These are phyloP conservation scores for Artibeus lituratus DNA, from an alignment of 2,797 vertebrate genomes.

Conservation along the genomic window DNA sequence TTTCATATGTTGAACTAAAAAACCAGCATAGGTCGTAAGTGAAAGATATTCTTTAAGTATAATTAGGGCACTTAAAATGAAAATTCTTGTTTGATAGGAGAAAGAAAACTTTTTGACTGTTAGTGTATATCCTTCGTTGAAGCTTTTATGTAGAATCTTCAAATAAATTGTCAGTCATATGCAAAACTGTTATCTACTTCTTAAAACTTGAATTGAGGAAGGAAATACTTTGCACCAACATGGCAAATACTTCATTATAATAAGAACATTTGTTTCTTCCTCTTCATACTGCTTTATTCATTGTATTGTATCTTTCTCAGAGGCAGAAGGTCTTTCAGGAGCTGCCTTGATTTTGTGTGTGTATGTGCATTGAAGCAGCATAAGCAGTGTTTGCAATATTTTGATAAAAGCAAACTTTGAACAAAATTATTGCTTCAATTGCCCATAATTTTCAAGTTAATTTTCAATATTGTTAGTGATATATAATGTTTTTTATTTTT, in stretches of 20 bases:
- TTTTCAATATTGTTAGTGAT: slow-evolving; percentile 36
- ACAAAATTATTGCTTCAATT: neutral
- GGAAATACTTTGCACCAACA: slow-evolving; percentile 77
- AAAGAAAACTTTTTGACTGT: neutral
- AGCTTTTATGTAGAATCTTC: slow-evolving; percentile 43
- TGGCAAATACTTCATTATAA: slow-evolving; percentile 71
- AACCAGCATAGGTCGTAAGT: neutral
- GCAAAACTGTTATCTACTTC: slow-evolving; percentile 50
- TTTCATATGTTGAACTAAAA: slow-evolving; percentile 39
- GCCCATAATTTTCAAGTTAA: neutral
- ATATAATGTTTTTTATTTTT: neutral
- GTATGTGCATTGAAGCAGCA: neutral
- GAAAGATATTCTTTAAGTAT: neutral
- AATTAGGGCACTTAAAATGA: neutral
- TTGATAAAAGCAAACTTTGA: slow-evolving; percentile 17
- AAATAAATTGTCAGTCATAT: slow-evolving; percentile 47
- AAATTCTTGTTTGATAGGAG: slow-evolving; percentile 28
- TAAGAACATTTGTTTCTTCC: slow-evolving; percentile 64
- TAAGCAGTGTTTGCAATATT: neutral
- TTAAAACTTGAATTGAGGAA: slow-evolving; percentile 77
- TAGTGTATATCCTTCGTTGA: slow-evolving; percentile 18
- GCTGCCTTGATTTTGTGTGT: neutral
- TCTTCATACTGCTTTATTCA: slow-evolving; percentile 38
- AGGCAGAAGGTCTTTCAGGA: slow-evolving; percentile 15
- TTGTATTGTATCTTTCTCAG: slow-evolving; percentile 24